Conservation (phyloP, 2,888 invertebrate genomes). For the Himalopsyche japonica region DNA sequence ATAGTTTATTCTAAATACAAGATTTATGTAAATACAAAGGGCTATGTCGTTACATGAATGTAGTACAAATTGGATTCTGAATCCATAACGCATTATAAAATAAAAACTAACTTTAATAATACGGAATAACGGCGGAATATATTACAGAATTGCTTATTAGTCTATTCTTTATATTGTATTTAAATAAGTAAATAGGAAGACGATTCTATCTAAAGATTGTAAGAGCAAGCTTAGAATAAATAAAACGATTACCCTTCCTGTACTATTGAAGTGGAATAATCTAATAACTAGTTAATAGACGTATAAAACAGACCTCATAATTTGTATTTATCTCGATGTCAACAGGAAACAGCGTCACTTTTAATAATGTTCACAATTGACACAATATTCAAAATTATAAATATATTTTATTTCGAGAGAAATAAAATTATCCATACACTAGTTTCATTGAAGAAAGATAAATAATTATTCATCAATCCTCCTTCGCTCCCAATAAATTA, state of each 20-base stretch:
- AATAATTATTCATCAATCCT: background rate
- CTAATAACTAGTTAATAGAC: background rate
- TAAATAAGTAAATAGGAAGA: background rate
- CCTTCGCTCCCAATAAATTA: background rate
- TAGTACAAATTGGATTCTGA: too few species aligned
- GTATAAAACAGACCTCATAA: background rate
- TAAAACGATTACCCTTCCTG: background rate
- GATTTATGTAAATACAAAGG: too few species aligned
- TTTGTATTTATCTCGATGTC: background rate
- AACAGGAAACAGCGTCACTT: background rate
- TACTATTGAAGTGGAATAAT: background rate
- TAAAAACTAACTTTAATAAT: too few species aligned
- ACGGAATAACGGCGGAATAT: too few species aligned
- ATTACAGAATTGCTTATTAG: too few species aligned
- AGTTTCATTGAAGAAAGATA: background rate
- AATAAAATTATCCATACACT: background rate
- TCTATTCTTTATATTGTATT: too few species aligned
- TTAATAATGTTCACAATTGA: background rate
- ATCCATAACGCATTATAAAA: too few species aligned
- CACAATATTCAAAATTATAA: background rate
- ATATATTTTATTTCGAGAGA: background rate
- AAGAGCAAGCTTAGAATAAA: background rate
- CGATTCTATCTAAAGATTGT: background rate
- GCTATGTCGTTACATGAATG: too few species aligned
- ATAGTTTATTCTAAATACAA: too few species aligned